Percentiles rank a stretch among this genome's conserved stretches.
These are phyloP conservation scores for Apaloderma vittatum DNA, from an alignment of 2,113 vertebrate genomes.

Conservation along the genomic window DNA sequence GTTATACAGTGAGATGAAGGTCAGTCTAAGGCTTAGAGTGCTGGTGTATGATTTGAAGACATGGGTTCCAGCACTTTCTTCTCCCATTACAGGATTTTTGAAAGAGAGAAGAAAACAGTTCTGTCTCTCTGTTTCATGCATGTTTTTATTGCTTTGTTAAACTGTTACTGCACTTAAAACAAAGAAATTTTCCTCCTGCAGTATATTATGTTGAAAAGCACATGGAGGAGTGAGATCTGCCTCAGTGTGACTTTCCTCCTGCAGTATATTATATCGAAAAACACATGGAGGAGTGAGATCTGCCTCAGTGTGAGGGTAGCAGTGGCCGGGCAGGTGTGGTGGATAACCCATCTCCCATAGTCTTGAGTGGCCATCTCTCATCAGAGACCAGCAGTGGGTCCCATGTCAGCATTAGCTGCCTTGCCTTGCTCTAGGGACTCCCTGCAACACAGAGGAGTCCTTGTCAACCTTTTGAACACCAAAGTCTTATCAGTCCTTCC, in stretches of 20 bases:
- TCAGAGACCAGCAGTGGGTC: not conserved
- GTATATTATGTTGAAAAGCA: not conserved
- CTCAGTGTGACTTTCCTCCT: too few species aligned
- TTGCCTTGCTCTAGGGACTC: not conserved
- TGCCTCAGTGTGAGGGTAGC: not conserved
- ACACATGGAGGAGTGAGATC: not conserved
- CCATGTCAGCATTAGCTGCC: not conserved
- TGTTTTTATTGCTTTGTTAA: not conserved
- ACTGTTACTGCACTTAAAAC: not conserved
- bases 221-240: not conserved
- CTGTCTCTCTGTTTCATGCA: not conserved
- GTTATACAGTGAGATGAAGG: not conserved
- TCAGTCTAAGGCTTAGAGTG: not conserved
- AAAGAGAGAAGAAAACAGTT: not conserved
- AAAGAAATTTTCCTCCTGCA: not conserved
- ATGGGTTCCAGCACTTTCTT: not conserved
- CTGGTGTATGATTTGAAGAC: not conserved
- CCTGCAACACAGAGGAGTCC: not conserved
- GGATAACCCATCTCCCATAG: not conserved
- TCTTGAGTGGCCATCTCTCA: rapidly evolving
- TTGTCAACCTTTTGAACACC: not conserved
- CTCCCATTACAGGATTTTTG: not conserved
- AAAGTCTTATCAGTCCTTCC: not conserved
- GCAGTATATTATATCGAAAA: not conserved
- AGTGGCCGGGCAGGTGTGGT: not conserved